Evolutionary conservation across 2,113 vertebrate species (phyloP), one percentile per base, ranked within the genome.

Genomic region (Cyprinus carpio): DNA sequence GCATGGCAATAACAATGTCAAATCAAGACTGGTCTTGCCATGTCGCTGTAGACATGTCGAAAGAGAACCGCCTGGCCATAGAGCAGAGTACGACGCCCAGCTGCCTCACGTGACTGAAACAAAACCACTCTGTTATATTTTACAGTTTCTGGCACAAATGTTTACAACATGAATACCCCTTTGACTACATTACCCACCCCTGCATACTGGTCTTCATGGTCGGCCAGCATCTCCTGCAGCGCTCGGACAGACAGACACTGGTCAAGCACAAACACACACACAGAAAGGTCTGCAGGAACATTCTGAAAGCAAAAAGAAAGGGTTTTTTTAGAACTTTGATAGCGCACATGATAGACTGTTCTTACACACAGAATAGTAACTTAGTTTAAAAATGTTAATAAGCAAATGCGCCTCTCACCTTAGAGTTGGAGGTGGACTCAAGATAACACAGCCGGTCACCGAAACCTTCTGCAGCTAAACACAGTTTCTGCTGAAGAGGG

Each of bases 41-140:
- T 98, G 90, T 95, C 93, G 0, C 97, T 99, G 89, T 96, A 96
- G 29, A 96, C 96, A 87, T 99, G 98, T n/a, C 94, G 95, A 51
- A 99, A 95, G 89, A 99, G 84, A 58, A 98, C 95, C 0, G 97
- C 96, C 10, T 99, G 98, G 3, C 98, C 98, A 0, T 99, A 99
- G 1, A 99, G 95, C 16, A 99, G 95, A 0, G 98, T 99, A 51
- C 96, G 96, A 90, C 96, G 95, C 27, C 95, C 95, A 0, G 96
- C 95, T 37, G 95, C 95, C 82, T 96, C 95, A 34, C 94, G 95
- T 49, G 94, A 93, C 97, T 99, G 91, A 54, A 82, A 29, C 72
- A 79, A 75, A 76, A 75, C 4, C 20, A 74, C 23, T 75, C 34
- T 72, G 31, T 40, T 4, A n/a, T 29, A 46, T 75, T 75, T 75